Evolutionary conservation across 2,797 vertebrate genomes (phyloP), one percentile per base, ranked within the genome.

Genomic region (Natrix natrix): DNA sequence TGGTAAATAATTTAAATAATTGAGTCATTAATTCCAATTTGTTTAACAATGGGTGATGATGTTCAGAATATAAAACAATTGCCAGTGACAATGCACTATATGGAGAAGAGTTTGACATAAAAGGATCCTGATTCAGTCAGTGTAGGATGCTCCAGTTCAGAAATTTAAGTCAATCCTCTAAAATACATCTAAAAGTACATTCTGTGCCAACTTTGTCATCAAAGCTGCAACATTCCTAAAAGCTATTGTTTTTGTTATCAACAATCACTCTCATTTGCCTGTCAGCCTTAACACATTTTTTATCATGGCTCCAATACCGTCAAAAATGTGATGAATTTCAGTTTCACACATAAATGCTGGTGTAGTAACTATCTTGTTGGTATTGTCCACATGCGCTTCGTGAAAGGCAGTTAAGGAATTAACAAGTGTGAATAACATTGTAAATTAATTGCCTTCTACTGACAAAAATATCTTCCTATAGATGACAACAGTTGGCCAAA

Each of bases 311-410:
- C 98, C 98, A 60, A 99, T 98, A 24, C 98, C 98, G 20, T 99
- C 98, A 0, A 98, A 98, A 96, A 99, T 97, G 48, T 97, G 96
- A 94, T 99, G 98, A 1, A 99, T 93, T 2, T 97, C 96, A 0
- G 98, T 98, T 88, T 98, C 98, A 52, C 98, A 98, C 98, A 99
- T 99, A 95, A 98, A 99, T 10, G 98, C 98, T 0, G 98, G 98
- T 0, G 98, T 98, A 0, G 98, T 98, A 93, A 99, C 98, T 90
- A 99, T 97, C 89, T 98, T 98, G 96, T 98, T 98, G 89, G 97
- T 98, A 74, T 86, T 60, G 95, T 99, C 98, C 95, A 98, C 98
- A 0, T 99, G 98, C 52, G 97, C 97, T 96, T 98, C 98, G 98
- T 99, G 92, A 57, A 52, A 28, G 12, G 3, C 13, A 92, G 96